Evolutionary conservation across 2,888 invertebrate genomes (phyloP).

Genomic region (Dorcus parallelipipedus): DNA sequence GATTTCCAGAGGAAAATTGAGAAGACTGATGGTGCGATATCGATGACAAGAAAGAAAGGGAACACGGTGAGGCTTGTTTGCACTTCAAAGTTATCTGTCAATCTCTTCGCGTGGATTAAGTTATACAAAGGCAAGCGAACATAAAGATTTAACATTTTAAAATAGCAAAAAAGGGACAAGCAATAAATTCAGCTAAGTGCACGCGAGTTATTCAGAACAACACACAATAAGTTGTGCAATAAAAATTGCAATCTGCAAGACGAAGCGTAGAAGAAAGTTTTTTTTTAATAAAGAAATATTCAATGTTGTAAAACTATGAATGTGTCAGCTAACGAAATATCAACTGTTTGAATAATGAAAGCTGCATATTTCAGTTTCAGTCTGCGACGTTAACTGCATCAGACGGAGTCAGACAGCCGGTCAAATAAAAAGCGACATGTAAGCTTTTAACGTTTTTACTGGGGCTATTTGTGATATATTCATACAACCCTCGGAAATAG

Average conservation of each 20-base stretch:
- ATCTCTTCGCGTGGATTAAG: conserved; percentile 32
- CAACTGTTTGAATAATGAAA: too few species aligned
- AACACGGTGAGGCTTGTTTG: conserved; percentile 38
- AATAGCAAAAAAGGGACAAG: conserved; percentile 1
- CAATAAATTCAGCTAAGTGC: not conserved
- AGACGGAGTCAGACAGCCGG: conserved; percentile 31
- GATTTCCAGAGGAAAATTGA: not conserved
- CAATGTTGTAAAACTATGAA: too few species aligned
- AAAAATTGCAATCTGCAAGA: too few species aligned
- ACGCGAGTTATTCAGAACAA: too few species aligned
- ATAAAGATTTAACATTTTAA: conserved; percentile 14
- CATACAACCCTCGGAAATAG: conserved; percentile 11
- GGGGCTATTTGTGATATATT: conserved; percentile 19
- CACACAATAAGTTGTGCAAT: too few species aligned
- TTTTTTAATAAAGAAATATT: too few species aligned
- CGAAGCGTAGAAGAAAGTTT: too few species aligned
- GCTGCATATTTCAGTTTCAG: too few species aligned
- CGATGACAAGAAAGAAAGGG: conserved; percentile 14
- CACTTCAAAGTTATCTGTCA: conserved; percentile 44
- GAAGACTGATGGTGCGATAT: not conserved
- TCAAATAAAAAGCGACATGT: conserved; percentile 38
- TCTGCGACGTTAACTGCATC: not conserved
- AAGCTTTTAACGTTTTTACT: conserved; percentile 38
- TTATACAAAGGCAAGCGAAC: conserved; percentile 23
- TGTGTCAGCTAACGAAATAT: too few species aligned